Base-by-base conservation (phyloP, 2,113 vertebrate genomes). In the Callionymus lyra region DNA sequence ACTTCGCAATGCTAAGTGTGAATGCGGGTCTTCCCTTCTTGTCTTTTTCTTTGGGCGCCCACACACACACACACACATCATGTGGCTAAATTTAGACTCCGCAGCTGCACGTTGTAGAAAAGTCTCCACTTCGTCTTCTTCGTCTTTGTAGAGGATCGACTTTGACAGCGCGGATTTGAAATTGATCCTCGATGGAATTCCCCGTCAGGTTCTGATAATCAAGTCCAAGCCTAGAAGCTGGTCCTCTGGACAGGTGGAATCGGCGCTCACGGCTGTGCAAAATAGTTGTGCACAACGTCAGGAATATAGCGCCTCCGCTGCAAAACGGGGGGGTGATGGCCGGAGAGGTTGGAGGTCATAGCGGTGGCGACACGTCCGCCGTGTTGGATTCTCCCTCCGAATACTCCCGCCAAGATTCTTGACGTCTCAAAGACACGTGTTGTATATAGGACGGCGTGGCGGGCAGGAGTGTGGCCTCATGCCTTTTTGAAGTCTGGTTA, bases 51-150 rank as follows among this genome's bases (percentile, higher is more conserved):
- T 8, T 27, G 16, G 31, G 50, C 32, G 2, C 65, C 48, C 59
- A 49, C 57, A 11, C 51, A 53, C 43, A 41, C 34, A 54, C 60
- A 59, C 60, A 62, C 75, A 80, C 65, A 68, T 41, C 63, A 4
- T 27, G 42, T 0, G 38, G 62, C 71, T 81, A 82, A 80, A 82
- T 73, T 78, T 78, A 83, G 63, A 38, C 50, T 15, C 21, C 6
- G 10, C 52, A 34, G 50, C 36, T 63, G 63, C 65, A 39, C 37
- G 56, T 56, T 53, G 56, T 61, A 61, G 63, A 60, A 68, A 63
- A 59, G 61, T 1, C 1, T 33, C 43, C 16, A 56, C 46, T 47
- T 50, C 21, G 33, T 21, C 47, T 34, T 34, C 14, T 16, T 14
- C 16, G 27, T 15, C 18, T 36, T 17, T 12, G 31, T 16, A 10